Percentiles rank a stretch among this genome's conserved stretches.
Evolutionary conservation across 2,113 vertebrate genomes (phyloP).

Genomic region (Eulemur macaco): DNA sequence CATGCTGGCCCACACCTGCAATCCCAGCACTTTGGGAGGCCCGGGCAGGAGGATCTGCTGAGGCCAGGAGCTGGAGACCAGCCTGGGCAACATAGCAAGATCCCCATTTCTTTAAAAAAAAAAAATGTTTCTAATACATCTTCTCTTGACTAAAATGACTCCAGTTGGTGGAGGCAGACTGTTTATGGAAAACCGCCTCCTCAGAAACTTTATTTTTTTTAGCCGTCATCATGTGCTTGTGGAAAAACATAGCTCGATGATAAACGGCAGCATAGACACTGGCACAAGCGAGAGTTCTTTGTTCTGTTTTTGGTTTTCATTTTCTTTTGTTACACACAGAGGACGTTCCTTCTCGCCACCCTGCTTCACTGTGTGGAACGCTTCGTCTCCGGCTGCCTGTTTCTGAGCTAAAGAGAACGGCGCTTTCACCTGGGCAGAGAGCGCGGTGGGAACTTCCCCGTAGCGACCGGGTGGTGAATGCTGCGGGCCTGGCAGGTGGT

Average conservation of each 20-base stretch:
- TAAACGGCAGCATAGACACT: background rate
- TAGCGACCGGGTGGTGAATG: background rate
- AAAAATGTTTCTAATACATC: background rate
- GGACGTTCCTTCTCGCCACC: background rate
- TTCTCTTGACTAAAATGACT: background rate
- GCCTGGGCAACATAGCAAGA: too few species aligned
- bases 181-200: slow-evolving; percentile 54
- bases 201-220: background rate
- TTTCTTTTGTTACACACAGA: background rate
- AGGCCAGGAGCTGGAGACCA: too few species aligned
- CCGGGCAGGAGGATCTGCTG: too few species aligned
- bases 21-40: too few species aligned
- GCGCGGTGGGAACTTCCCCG: background rate
- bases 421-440: fast-evolving
- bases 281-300: background rate
- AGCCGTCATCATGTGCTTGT: background rate
- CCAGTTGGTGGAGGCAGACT: background rate
- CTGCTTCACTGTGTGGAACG: fast-evolving
- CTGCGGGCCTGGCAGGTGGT: fast-evolving
- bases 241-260: background rate
- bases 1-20: too few species aligned
- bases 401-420: background rate
- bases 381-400: background rate
- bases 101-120: too few species aligned
- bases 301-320: background rate